A percentile compares a stretch with the other conserved stretches of the same genome.
phyloP scores from a whole-genome alignment of 2,888 invertebrate species.

The Phania funesta region DNA sequence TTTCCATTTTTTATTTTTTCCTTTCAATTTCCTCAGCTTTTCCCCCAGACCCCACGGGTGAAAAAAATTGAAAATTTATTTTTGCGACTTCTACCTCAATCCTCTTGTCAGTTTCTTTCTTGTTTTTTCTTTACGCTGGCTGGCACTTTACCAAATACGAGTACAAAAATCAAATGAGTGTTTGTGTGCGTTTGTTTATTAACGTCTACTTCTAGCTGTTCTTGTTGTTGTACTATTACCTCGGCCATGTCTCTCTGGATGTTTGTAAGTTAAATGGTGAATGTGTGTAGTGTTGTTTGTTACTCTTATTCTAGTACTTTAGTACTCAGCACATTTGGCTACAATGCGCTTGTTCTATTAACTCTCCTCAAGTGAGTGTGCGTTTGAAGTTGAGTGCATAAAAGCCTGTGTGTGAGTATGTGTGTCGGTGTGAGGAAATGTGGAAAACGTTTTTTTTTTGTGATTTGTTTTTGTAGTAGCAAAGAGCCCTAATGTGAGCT shows the following conservation, averaged over 20 bases:
- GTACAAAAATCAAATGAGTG: neutral
- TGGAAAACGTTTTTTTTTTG: slow-evolving; percentile 3
- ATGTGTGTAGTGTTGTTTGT: slow-evolving; percentile 1
- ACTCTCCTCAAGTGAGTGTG: slow-evolving; percentile 52
- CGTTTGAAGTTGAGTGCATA: slow-evolving; percentile 21
- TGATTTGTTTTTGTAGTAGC: neutral
- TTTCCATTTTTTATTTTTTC: slow-evolving; percentile 27
- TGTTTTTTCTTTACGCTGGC: slow-evolving; percentile 58
- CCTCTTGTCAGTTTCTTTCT: slow-evolving; percentile 14
- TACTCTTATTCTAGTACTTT: slow-evolving; percentile 18
- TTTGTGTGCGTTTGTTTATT: slow-evolving; percentile 23
- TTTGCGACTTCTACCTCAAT: slow-evolving; percentile 17
- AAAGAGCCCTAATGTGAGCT: slow-evolving; percentile 49
- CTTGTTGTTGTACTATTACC: neutral
- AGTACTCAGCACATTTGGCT: slow-evolving; percentile 39
- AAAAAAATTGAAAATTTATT: slow-evolving; percentile 48
- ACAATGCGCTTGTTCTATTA: slow-evolving; percentile 62
- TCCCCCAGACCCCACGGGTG: slow-evolving; percentile 4
- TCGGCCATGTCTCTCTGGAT: slow-evolving; percentile 3
- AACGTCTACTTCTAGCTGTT: slow-evolving; percentile 23
- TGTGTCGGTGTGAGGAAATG: slow-evolving; percentile 15
- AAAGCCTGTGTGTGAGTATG: neutral
- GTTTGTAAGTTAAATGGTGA: neutral
- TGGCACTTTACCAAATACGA: slow-evolving; percentile 71
- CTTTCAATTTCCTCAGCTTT: slow-evolving; percentile 31